Conservation (phyloP, 1,140 invertebrate species). For the Drosophila truncata region DNA sequence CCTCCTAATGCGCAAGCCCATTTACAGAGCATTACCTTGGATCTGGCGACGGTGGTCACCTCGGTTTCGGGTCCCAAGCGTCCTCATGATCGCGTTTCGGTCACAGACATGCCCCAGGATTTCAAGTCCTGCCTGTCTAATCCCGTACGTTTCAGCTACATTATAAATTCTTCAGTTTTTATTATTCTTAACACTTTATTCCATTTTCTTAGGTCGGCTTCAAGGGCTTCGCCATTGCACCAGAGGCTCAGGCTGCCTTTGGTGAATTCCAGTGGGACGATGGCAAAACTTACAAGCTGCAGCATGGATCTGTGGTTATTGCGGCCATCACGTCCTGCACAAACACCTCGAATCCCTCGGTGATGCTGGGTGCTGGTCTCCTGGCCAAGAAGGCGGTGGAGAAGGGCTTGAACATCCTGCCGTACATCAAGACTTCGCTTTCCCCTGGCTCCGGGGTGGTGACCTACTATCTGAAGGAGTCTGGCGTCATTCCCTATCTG, state of each 20-base stretch:
- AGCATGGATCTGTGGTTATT: slow-evolving; percentile 97
- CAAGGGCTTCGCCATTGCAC: slow-evolving; percentile 95
- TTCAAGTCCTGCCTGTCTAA: slow-evolving; percentile 95
- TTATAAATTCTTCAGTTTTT: slow-evolving; percentile 1
- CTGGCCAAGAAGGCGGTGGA: slow-evolving; percentile 98
- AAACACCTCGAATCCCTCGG: slow-evolving; percentile 98
- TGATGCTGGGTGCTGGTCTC: slow-evolving; percentile 98
- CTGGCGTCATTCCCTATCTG: slow-evolving; percentile 94
- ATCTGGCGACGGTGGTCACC: slow-evolving; percentile 95
- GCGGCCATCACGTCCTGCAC: slow-evolving; percentile 99
- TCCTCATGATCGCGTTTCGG: slow-evolving; percentile 97
- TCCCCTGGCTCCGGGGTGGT: slow-evolving; percentile 99
- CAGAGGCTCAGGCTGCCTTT: slow-evolving; percentile 88
- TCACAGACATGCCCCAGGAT: slow-evolving; percentile 95
- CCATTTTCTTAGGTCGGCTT: slow-evolving; percentile 91
- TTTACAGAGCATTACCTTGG: slow-evolving; percentile 92
- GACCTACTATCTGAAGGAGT: slow-evolving; percentile 95
- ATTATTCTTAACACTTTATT: neutral
- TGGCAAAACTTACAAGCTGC: slow-evolving; percentile 92
- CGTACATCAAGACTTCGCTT: slow-evolving; percentile 98
- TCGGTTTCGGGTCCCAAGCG: slow-evolving; percentile 98
- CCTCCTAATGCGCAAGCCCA: accelerated
- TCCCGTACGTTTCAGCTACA: slow-evolving; percentile 89
- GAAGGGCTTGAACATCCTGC: slow-evolving; percentile 93
- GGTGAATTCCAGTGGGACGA: slow-evolving; percentile 94